phyloP scores from a whole-genome alignment of 2,888 invertebrate species.

The Polydesmus complanatus region DNA sequence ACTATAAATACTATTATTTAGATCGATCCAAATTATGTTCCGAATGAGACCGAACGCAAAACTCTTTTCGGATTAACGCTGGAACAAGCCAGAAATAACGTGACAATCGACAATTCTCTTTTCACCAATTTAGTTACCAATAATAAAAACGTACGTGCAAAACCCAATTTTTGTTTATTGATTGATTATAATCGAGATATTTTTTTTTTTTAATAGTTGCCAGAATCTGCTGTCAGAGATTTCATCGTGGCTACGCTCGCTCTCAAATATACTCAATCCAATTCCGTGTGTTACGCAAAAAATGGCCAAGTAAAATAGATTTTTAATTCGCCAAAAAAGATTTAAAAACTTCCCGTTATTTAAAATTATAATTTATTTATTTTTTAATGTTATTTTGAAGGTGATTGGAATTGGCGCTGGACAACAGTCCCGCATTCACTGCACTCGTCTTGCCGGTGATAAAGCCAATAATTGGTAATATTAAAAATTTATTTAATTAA shows the following conservation, averaged over 20 bases:
- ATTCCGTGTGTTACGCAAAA: conserved; percentile 91
- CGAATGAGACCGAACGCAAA: conserved; percentile 63
- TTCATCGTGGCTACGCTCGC: conserved; percentile 90
- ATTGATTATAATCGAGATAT: too few species aligned
- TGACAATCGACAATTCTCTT: conserved; percentile 55
- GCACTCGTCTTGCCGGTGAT: conserved; percentile 89
- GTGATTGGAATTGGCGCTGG: conserved; percentile 97
- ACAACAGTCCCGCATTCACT: conserved; percentile 95
- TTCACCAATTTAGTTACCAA: conserved; percentile 69
- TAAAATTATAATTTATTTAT: background rate
- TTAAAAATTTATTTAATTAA: too few species aligned
- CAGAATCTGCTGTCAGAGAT: conserved; percentile 67
- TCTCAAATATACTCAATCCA: conserved; percentile 94
- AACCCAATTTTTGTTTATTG: background rate
- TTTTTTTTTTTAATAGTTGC: conserved; percentile 38
- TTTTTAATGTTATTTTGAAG: conserved; percentile 38
- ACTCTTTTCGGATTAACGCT: conserved; percentile 69
- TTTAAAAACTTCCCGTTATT: conserved; percentile 4
- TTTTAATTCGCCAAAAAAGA: too few species aligned
- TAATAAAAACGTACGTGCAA: conserved; percentile 41
- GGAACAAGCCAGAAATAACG: conserved; percentile 81
- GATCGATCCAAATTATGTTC: conserved; percentile 78
- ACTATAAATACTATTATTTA: background rate
- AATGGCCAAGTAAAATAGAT: conserved; percentile 49
- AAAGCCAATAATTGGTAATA: conserved; percentile 86